These are phyloP conservation scores for Synergus itoensis DNA, from an alignment of 2,888 invertebrate genomes.

Conservation along the genomic window DNA sequence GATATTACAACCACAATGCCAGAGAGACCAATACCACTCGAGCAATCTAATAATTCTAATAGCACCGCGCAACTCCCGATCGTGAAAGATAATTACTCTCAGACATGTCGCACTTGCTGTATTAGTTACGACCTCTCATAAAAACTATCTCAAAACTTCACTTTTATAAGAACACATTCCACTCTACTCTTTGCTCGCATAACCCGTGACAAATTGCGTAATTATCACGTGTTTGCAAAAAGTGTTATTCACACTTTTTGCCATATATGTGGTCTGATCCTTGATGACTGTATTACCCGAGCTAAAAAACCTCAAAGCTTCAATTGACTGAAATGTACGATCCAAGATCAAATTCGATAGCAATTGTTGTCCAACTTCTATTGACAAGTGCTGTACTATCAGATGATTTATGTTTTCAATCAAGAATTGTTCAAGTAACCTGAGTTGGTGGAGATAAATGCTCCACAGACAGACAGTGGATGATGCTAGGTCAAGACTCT, in stretches of 20 bases:
- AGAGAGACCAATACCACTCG: not conserved
- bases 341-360: not conserved
- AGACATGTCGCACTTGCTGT: conserved; percentile 33
- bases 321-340: no score
- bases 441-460: not conserved
- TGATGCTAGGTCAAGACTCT: conserved; percentile 37
- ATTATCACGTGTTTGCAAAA: not conserved
- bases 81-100: conserved; percentile 35
- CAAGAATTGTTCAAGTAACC: not conserved
- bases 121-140: conserved; percentile 38
- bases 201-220: conserved; percentile 26
- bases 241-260: not conserved
- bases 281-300: not conserved
- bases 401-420: not conserved
- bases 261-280: not conserved
- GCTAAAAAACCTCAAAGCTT: not conserved
- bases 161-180: not conserved
- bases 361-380: not conserved
- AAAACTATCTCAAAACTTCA: not conserved
- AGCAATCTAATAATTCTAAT: not conserved
- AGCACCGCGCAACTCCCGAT: conserved; percentile 15
- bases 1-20: conserved; percentile 53
- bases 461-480: conserved; percentile 7
- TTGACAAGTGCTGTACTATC: not conserved
- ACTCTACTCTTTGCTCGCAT: not conserved